Evolutionary conservation across 1,140 invertebrate genomes (phyloP).

Genomic region (Medauroidea extradentata): DNA sequence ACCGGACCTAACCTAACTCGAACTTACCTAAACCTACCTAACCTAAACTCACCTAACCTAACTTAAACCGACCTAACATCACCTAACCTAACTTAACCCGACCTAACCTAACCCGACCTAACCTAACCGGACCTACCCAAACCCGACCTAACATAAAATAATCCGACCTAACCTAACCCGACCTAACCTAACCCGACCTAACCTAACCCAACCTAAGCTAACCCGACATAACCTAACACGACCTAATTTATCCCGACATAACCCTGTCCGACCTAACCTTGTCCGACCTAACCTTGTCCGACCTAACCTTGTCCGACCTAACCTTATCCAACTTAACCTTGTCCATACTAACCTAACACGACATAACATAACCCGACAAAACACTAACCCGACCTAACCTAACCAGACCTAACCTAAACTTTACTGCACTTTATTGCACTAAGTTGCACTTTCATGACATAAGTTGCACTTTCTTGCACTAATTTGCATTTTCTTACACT

Average conservation of each 20-base stretch:
- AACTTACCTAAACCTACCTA: background rate
- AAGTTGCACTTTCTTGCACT: too few species aligned
- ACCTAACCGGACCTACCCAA: background rate
- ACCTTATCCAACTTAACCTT: conserved; percentile 10
- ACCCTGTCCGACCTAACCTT: background rate
- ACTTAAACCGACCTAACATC: conserved; percentile 22
- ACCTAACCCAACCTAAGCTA: conserved; percentile 8
- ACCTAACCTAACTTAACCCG: conserved; percentile 8
- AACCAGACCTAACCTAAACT: background rate
- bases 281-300: conserved; percentile 5
- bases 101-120: background rate
- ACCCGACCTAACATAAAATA: background rate
- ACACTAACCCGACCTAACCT: conserved; percentile 25
- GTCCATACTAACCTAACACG: conserved; percentile 7
- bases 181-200: conserved; percentile 7
- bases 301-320: conserved; percentile 10
- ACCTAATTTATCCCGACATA: conserved; percentile 1
- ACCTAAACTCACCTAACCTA: conserved; percentile 19
- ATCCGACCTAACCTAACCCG: too few species aligned
- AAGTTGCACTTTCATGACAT: too few species aligned
- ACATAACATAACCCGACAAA: conserved; percentile 11
- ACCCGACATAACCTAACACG: conserved; percentile 1
- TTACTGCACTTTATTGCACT: too few species aligned
- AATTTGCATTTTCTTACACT: too few species aligned
- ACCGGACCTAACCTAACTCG: conserved; percentile 6